Percentiles rank a stretch among this genome's conserved stretches.
phyloP scores from a whole-genome alignment of 2,113 vertebrate genomes.

The Gymnobelideus leadbeateri region DNA sequence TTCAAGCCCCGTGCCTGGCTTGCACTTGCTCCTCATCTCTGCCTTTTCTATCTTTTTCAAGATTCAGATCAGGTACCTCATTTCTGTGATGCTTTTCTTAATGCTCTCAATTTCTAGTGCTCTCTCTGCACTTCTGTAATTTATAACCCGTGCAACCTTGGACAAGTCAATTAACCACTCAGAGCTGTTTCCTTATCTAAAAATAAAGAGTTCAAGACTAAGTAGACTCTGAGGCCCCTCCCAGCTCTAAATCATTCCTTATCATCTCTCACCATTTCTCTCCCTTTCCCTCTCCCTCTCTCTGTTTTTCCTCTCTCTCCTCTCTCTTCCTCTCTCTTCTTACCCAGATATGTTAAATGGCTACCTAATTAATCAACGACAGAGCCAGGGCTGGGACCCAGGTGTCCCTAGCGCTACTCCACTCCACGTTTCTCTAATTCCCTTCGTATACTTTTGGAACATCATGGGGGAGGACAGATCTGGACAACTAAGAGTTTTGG shows the following conservation, averaged over 20 bases:
- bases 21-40: neutral
- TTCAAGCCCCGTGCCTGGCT: neutral
- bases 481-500: neutral
- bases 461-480: neutral
- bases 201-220: neutral
- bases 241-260: neutral
- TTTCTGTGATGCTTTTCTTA: neutral
- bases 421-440: neutral
- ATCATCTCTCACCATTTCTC: neutral
- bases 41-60: neutral
- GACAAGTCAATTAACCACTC: neutral
- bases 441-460: neutral
- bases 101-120: neutral
- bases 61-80: neutral
- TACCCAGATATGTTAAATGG: neutral
- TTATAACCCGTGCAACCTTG: neutral
- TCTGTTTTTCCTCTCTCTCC: too few relatives aligned
- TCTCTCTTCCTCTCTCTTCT: neutral
- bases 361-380: neutral
- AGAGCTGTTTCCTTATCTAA: neutral
- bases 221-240: accelerated
- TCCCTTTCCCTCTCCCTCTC: neutral
- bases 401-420: neutral
- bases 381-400: neutral
- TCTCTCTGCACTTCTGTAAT: neutral